Evolutionary conservation across 1,140 invertebrate genomes (phyloP), one percentile per base, ranked within the genome.

Genomic region (Gyrodactylus salaris): DNA sequence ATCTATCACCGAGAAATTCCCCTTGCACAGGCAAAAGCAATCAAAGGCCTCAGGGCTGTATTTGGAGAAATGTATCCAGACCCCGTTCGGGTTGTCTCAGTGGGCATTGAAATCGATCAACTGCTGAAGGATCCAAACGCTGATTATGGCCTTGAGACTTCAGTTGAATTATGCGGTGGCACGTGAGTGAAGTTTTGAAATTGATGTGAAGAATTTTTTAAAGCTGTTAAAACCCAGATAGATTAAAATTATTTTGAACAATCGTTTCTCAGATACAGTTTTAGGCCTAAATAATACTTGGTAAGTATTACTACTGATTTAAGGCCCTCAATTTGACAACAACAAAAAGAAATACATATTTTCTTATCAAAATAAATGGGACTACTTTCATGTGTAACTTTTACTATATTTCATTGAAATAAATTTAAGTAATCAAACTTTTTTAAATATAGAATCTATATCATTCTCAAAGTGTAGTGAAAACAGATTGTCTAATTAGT

Each of bases 91-190:
- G 87, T 99, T 20, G 89, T 99, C 20, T 89, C 89, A 72, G 86
- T 99, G 76, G 94, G 95, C 20, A 84, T 92, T 72, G 86, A 91
- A 0, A 86, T 99, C 21, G 90, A 96, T 76, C 84, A 89, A 34
- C 82, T 99, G 7, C 86, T 93, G 78, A 83, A 84, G 70, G 86
- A 97, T 83, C 93, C 93, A 0, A 84, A 87, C 34, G 85, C 85
- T 20, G 85, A 83, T 68, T 21, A 20, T 16, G 92, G 87, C 1
- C 84, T 85, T 69, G 81, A 86, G 70, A 95, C 91, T 0, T 95
- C 93, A 24, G 88, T 99, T n/a, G 95, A 99, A 83, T 98, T 99
- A 83, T 99, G 95, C 83, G 95, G 95, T 75, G 95, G 95, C 77
- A 98, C 94, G 85, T 87, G 79, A 84, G 81, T 79, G 26, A 0